Conservation (phyloP, 2,888 invertebrate species). For the Drosophila gaucha region DNA sequence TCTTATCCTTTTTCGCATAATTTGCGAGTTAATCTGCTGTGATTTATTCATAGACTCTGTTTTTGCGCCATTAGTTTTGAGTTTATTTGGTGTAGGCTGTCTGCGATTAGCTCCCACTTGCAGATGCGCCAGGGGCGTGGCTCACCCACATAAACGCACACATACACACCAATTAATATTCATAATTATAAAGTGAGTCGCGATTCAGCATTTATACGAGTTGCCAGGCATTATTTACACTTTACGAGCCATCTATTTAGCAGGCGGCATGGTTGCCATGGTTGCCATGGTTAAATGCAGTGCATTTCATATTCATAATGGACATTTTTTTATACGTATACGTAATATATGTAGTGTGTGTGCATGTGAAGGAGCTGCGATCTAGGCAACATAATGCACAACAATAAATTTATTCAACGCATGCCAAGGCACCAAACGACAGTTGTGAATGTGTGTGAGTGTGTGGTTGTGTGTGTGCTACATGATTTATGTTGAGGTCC, state of each 20-base stretch:
- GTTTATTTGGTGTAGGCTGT: constrained; percentile 51
- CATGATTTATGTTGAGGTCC: constrained; percentile 69
- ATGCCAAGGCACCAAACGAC: constrained; percentile 54
- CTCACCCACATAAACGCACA: constrained; percentile 1
- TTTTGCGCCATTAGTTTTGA: constrained; percentile 74
- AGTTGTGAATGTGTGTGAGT: constrained; percentile 45
- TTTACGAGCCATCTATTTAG: constrained; percentile 39
- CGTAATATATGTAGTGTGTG: neutral
- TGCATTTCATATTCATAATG: constrained; percentile 77
- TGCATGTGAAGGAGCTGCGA: constrained; percentile 28
- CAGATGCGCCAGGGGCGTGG: constrained; percentile 33
- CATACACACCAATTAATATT: constrained; percentile 66
- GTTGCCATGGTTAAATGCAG: constrained; percentile 56
- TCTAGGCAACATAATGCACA: constrained; percentile 73
- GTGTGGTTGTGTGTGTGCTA: constrained; percentile 8
- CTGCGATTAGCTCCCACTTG: constrained; percentile 1
- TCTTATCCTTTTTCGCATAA: constrained; percentile 74
- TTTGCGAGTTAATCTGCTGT: constrained; percentile 75
- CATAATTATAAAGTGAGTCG: constrained; percentile 61
- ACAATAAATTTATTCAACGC: constrained; percentile 79
- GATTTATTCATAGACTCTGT: constrained; percentile 77
- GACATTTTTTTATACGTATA: constrained; percentile 46
- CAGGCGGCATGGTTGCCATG: constrained; percentile 8
- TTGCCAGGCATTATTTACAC: constrained; percentile 47
- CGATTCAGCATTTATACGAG: constrained; percentile 44